Evolutionary conservation across 2,888 invertebrate genomes (phyloP), one percentile per base, ranked within the genome.

Genomic region (Ophion costatus): DNA sequence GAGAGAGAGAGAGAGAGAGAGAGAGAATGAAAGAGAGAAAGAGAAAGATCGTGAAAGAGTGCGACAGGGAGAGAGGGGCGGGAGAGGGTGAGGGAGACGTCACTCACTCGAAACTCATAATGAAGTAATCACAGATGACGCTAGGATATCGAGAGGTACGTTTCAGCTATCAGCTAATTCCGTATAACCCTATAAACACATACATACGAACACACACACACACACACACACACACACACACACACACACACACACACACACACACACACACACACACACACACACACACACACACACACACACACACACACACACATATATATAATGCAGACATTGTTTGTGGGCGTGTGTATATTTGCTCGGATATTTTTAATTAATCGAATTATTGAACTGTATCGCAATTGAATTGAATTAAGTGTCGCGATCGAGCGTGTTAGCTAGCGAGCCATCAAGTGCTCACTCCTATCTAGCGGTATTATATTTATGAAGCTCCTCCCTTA

Each of bases 321-420:
- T 51, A 63, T 38, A 51, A 29, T 5, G 33, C 29, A 7, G 59
- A 45, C 1, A 70, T 56, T 42, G 63, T 24, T 17, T 61, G 57
- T 22, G 24, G 61, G 11, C 4, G 45, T 24, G 67, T 45, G 56
- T 69, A 74, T 81, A 81, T 78, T 87, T 88, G 82, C 90, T 89
- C 88, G 87, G 88, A 91, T 92, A 85, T 92, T 93, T 93, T 93
- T 93, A 93, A 93, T 93, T 93, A 93, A 92, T 92, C 91, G 93
- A 93, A 93, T 93, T 93, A 93, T 93, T 93, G 91, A 92, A 93
- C 93, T 93, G 93, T 92, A 91, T 91, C 89, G 91, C 92, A 90
- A 93, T 93, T 90, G 91, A 92, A 92, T 93, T 90, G 92, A 92
- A 92, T 93, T 92, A 92, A 93, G 93, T 92, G 91, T 88, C 89